Percentiles rank a stretch among this genome's conserved stretches.
Evolutionary conservation across 2,797 vertebrate genomes (phyloP).

Genomic region (Typhlichthys eigenmanni): DNA sequence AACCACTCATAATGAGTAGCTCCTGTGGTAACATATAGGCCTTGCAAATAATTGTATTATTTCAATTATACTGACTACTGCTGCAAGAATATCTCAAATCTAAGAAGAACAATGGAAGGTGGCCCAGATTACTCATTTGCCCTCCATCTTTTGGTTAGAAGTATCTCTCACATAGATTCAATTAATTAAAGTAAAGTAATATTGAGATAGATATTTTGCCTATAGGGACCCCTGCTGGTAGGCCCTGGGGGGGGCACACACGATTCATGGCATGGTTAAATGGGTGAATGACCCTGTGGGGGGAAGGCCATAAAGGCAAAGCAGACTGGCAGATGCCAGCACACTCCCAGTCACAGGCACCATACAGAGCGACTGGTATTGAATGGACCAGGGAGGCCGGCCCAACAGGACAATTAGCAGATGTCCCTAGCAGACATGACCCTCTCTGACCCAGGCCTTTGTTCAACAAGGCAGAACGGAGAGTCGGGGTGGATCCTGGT

Average conservation of each 20-base stretch:
- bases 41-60: no score
- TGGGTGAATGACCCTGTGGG: constrained; percentile 52
- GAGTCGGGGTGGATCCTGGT: neutral
- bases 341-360: constrained; percentile 44
- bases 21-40: no score
- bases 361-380: constrained; percentile 58
- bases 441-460: constrained; percentile 69
- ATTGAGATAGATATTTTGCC: constrained; percentile 48
- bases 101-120: no score
- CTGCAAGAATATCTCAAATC: no score
- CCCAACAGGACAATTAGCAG: constrained; percentile 79
- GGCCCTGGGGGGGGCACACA: no score
- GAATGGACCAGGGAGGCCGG: constrained; percentile 47
- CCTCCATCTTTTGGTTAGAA: no score
- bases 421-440: constrained; percentile 71
- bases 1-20: no score
- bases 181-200: constrained; percentile 2
- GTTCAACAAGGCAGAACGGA: constrained; percentile 17
- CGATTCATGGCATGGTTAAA: neutral
- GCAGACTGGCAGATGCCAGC: constrained; percentile 57
- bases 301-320: constrained; percentile 38
- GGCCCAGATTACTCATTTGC: no score
- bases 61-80: no score
- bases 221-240: neutral
- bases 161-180: no score